phyloP scores from a whole-genome alignment of 1,140 invertebrate species.

The Pachyrhynchus sulphureomaculatus region DNA sequence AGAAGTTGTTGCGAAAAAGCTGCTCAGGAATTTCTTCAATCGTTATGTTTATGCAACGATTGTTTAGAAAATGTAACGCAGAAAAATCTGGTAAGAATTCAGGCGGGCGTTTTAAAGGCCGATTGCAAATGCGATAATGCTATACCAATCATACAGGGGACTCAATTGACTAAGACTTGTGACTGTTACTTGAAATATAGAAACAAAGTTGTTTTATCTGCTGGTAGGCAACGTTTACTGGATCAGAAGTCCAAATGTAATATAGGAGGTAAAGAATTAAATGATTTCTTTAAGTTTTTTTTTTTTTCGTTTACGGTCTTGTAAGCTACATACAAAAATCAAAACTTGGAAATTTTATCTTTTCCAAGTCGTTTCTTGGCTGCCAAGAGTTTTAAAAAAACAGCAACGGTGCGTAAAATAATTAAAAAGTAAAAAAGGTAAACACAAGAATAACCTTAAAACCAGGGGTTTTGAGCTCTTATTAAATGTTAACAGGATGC shows the following conservation, averaged over 20 bases:
- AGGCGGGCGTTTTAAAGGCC: background rate
- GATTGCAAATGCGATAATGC: constrained; percentile 1
- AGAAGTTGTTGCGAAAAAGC: constrained; percentile 15
- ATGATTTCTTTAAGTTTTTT: too few species aligned
- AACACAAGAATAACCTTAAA: too few species aligned
- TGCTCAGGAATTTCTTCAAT: constrained; percentile 8
- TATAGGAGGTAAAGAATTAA: constrained; percentile 16
- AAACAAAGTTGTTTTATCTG: constrained; percentile 13
- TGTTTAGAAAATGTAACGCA: constrained; percentile 10
- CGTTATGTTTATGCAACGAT: constrained; percentile 13
- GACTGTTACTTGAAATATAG: constrained; percentile 28
- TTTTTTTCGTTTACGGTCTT: too few species aligned
- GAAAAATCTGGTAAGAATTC: constrained; percentile 15
- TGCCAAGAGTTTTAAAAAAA: too few species aligned
- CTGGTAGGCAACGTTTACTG: constrained; percentile 12
- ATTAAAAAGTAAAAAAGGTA: too few species aligned
- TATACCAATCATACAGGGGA: constrained; percentile 30
- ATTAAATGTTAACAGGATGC: too few species aligned
- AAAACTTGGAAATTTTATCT: too few species aligned
- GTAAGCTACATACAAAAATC: too few species aligned
- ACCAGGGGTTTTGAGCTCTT: too few species aligned
- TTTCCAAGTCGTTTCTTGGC: too few species aligned
- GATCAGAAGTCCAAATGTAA: constrained; percentile 14
- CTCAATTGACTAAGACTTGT: constrained; percentile 19
- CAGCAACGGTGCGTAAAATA: too few species aligned